Conservation (phyloP, 2,113 vertebrate genomes). For the Tachycineta bicolor region DNA sequence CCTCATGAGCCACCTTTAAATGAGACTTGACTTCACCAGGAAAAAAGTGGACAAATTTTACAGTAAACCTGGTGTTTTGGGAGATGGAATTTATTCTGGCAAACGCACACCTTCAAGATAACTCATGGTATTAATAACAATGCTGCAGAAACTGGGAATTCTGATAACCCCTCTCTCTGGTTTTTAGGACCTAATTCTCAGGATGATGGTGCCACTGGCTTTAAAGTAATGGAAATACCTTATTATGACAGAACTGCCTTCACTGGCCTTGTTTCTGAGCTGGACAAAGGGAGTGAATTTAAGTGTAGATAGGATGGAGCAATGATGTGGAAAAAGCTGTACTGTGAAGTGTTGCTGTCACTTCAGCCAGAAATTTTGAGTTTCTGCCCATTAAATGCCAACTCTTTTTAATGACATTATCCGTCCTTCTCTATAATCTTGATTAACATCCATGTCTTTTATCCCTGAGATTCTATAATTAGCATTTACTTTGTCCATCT, state of each 20-base stretch:
- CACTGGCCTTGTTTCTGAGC: neutral
- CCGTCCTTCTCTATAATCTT: neutral
- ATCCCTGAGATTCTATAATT: neutral
- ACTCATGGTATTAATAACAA: neutral
- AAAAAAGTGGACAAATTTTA: neutral
- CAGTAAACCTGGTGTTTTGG: neutral
- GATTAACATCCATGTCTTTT: constrained; percentile 6
- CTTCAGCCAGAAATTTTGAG: neutral
- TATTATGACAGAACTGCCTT: neutral
- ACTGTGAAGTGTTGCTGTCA: neutral
- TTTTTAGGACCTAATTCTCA: neutral
- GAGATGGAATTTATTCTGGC: neutral
- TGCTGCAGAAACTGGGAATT: neutral
- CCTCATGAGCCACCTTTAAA: neutral
- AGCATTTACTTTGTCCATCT: constrained; percentile 17
- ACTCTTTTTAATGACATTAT: neutral
- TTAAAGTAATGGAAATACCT: neutral
- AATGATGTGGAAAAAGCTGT: neutral
- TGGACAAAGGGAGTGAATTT: neutral
- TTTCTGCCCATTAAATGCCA: constrained; percentile 14
- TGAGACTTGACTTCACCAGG: neutral
- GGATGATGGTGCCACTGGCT: neutral
- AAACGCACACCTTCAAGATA: neutral
- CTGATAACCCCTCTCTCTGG: neutral
- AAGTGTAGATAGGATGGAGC: neutral